These are phyloP conservation scores for Addax nasomaculatus DNA, from an alignment of 2,113 vertebrate genomes.

Conservation along the genomic window DNA sequence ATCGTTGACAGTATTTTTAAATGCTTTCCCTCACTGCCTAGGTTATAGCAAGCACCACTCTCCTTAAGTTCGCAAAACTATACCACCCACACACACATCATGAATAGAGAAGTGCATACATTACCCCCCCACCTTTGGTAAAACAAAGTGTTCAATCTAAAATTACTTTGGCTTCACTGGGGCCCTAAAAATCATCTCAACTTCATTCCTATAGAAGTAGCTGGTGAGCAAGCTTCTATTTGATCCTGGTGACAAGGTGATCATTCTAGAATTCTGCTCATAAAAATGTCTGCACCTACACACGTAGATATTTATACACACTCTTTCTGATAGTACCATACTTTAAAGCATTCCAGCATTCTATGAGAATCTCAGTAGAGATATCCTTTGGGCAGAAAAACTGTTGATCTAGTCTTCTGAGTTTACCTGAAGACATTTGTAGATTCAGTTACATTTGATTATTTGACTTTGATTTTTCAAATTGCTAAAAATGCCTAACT, in stretches of 20 bases:
- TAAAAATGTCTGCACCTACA: neutral
- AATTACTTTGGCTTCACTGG: constrained; percentile 51
- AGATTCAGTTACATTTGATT: neutral
- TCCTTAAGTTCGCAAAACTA: constrained; percentile 59
- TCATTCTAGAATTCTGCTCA: constrained; percentile 9
- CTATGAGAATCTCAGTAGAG: neutral
- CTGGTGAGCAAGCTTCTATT: neutral
- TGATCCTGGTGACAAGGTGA: neutral
- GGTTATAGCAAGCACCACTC: constrained; percentile 61
- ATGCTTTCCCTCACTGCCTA: constrained; percentile 62
- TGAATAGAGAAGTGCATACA: constrained; percentile 55
- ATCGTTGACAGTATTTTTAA: constrained; percentile 68
- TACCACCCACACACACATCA: constrained; percentile 56
- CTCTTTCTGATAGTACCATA: neutral
- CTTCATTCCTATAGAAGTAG: neutral
- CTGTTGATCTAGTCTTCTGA: neutral
- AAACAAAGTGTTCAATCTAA: constrained; percentile 62
- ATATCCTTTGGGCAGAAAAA: neutral
- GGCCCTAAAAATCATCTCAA: constrained; percentile 19
- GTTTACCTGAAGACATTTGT: neutral
- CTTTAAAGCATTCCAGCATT: neutral
- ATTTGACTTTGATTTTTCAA: constrained; percentile 1
- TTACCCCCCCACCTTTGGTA: constrained; percentile 6
- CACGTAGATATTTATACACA: neutral
- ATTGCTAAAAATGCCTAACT: neutral